phyloP scores from a whole-genome alignment of 2,113 vertebrate genomes.

The Carassius gibelio region DNA sequence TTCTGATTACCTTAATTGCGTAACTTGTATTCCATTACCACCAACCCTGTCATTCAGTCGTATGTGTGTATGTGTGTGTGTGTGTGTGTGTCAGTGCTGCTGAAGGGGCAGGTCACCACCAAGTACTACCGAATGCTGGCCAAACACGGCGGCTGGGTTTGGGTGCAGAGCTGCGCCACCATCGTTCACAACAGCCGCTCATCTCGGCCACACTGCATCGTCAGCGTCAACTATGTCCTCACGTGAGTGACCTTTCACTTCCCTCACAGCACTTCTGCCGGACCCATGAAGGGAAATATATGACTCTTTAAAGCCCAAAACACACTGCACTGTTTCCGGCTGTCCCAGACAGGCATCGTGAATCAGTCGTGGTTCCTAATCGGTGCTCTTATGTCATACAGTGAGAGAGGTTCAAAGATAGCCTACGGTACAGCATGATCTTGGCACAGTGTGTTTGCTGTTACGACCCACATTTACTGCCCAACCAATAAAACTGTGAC shows the following conservation, averaged over 20 bases:
- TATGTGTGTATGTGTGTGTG: background rate
- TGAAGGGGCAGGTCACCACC: slow-evolving; percentile 95
- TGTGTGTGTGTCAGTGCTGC: slow-evolving; percentile 78
- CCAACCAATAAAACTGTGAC: too few species aligned
- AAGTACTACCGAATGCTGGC: slow-evolving; percentile 92
- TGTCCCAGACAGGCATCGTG: background rate
- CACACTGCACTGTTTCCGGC: too few species aligned
- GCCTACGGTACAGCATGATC: too few species aligned
- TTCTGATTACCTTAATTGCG: too few species aligned
- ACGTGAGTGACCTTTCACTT: slow-evolving; percentile 81
- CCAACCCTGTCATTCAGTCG: too few species aligned
- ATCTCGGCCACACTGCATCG: slow-evolving; percentile 94
- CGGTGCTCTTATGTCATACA: background rate
- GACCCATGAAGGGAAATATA: too few species aligned
- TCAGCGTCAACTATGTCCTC: slow-evolving; percentile 96
- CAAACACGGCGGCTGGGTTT: slow-evolving; percentile 93
- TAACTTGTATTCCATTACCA: too few species aligned
- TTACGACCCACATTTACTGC: too few species aligned
- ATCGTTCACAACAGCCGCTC: slow-evolving; percentile 96
- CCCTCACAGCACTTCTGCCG: background rate
- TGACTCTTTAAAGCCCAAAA: too few species aligned
- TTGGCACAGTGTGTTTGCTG: too few species aligned
- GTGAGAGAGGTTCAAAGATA: background rate
- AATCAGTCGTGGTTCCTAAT: background rate
- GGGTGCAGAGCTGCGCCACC: slow-evolving; percentile 94